Percentiles rank a stretch among this genome's conserved stretches.
These are phyloP conservation scores for Caenorhabditis panamensis DNA, from an alignment of 2,888 invertebrate genomes.

Conservation along the genomic window DNA sequence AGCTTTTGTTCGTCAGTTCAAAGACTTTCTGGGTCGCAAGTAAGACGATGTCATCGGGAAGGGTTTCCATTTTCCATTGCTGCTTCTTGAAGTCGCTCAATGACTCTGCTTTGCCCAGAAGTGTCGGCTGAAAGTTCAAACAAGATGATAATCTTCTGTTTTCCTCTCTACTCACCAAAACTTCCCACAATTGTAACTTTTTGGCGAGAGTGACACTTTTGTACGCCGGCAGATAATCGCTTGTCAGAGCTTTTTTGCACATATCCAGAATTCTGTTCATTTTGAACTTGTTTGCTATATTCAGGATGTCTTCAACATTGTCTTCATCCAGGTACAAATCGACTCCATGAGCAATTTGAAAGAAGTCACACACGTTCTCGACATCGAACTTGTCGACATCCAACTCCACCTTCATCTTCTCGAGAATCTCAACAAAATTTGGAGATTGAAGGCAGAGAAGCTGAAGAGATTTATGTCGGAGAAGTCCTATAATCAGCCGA, in stretches of 20 bases:
- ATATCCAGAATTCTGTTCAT: not conserved
- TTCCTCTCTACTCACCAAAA: not conserved
- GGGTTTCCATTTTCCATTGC: not conserved
- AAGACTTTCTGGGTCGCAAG: not conserved
- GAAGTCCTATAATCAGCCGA: too few species aligned
- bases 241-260: not conserved
- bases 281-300: not conserved
- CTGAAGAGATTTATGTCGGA: too few species aligned
- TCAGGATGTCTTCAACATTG: not conserved
- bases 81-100: not conserved
- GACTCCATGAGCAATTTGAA: conserved; percentile 8
- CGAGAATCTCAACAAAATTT: not conserved
- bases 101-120: not conserved
- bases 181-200: not conserved
- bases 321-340: conserved; percentile 2
- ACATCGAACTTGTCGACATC: not conserved
- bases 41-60: not conserved
- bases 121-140: not conserved
- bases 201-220: not conserved
- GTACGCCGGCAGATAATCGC: not conserved
- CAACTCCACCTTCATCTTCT: not conserved
- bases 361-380: not conserved
- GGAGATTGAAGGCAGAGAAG: not conserved
- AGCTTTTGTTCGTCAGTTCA: not conserved
- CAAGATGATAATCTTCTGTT: not conserved